These are phyloP conservation scores for Mormoops blainvillei DNA, from an alignment of 2,113 vertebrate genomes.

Conservation along the genomic window DNA sequence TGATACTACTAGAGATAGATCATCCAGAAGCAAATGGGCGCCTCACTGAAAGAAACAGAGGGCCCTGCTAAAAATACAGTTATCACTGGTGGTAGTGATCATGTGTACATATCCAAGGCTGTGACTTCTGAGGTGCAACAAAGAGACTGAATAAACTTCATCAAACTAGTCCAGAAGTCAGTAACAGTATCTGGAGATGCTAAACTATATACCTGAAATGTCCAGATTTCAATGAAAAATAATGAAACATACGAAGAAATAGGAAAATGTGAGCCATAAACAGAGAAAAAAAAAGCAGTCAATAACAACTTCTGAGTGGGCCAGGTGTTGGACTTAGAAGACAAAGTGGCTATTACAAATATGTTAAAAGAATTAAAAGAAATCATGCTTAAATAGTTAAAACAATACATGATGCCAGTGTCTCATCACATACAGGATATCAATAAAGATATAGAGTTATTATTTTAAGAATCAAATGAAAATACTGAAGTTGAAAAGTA, in stretches of 20 bases:
- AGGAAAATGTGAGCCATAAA: conserved; percentile 22
- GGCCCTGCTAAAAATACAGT: neutral
- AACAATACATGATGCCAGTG: neutral
- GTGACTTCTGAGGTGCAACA: neutral
- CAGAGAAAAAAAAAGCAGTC: neutral
- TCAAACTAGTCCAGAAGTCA: neutral
- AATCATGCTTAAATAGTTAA: conserved; percentile 12
- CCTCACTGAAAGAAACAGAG: neutral
- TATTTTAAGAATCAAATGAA: neutral
- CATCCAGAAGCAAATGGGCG: neutral
- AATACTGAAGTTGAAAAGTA: conserved; percentile 10
- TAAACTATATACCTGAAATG: conserved; percentile 24
- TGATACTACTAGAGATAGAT: conserved; percentile 32
- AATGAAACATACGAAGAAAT: neutral
- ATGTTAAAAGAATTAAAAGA: conserved; percentile 36
- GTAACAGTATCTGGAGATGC: neutral
- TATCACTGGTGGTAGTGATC: neutral
- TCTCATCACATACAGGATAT: neutral
- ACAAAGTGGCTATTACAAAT: conserved; percentile 18
- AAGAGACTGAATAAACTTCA: neutral
- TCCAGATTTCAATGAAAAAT: neutral
- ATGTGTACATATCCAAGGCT: neutral
- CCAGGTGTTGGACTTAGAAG: neutral
- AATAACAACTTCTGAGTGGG: neutral
- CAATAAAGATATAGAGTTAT: neutral